phyloP scores from a whole-genome alignment of 2,113 vertebrate species.

The Indri indri region DNA sequence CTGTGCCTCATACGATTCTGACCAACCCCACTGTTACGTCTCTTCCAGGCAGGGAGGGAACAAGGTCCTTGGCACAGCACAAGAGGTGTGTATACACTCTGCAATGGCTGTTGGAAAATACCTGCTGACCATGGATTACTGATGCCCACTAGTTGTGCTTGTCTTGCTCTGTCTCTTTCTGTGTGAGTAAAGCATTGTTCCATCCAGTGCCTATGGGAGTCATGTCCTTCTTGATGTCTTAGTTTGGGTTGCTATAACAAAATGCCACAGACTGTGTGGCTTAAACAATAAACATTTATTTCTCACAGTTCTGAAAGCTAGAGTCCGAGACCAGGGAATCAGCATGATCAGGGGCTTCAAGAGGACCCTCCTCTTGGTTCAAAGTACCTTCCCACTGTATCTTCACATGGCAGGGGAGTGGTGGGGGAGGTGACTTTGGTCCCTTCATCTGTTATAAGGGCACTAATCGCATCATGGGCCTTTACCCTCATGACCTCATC shows the following conservation, averaged over 20 bases:
- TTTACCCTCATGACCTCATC: background rate
- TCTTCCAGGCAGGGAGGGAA: background rate
- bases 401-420: background rate
- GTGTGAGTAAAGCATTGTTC: background rate
- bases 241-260: background rate
- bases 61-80: background rate
- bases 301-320: background rate
- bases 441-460: background rate
- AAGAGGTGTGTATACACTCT: background rate
- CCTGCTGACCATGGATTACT: background rate
- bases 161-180: background rate
- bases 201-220: background rate
- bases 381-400: background rate
- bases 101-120: background rate
- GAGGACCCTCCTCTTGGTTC: background rate
- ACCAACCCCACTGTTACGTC: background rate
- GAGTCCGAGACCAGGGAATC: background rate
- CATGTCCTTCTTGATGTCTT: background rate
- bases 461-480: background rate
- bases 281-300: background rate
- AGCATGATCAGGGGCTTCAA: background rate
- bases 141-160: background rate
- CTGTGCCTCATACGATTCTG: background rate
- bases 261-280: background rate
- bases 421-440: fast-evolving